Percentiles rank a stretch among this genome's conserved stretches.
Evolutionary conservation across 2,797 vertebrate species (phyloP).

Genomic region (Lepilemur septentrionalis): DNA sequence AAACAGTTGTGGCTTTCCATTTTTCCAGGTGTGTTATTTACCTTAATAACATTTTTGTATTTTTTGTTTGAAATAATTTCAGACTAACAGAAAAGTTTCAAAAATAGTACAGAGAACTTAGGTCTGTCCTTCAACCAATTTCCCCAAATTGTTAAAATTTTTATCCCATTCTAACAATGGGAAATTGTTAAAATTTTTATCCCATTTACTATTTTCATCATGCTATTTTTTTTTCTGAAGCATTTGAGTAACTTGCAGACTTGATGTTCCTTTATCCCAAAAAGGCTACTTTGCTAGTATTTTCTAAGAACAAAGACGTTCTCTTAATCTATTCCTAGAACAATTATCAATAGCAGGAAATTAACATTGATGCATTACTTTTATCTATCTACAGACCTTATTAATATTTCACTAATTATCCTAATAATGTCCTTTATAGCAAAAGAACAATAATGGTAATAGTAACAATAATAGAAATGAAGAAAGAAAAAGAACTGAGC

Average conservation of each 20-base stretch:
- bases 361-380: neutral
- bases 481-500: neutral
- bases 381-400: neutral
- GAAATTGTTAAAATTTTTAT: neutral
- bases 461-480: neutral
- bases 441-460: neutral
- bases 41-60: neutral
- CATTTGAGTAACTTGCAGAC: neutral
- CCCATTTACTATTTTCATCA: neutral
- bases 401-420: neutral
- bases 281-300: neutral
- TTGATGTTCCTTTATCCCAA: neutral
- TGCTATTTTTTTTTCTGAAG: neutral
- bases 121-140: neutral
- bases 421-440: neutral
- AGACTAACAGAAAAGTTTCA: neutral
- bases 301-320: neutral
- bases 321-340: neutral
- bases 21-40: neutral
- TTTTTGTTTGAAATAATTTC: neutral
- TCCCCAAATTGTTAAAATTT: neutral
- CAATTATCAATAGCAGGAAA: neutral
- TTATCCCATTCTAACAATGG: neutral
- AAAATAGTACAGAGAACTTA: neutral
- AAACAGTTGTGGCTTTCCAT: neutral